phyloP scores from a whole-genome alignment of 2,888 invertebrate species.

The Epirrhoe alternata region DNA sequence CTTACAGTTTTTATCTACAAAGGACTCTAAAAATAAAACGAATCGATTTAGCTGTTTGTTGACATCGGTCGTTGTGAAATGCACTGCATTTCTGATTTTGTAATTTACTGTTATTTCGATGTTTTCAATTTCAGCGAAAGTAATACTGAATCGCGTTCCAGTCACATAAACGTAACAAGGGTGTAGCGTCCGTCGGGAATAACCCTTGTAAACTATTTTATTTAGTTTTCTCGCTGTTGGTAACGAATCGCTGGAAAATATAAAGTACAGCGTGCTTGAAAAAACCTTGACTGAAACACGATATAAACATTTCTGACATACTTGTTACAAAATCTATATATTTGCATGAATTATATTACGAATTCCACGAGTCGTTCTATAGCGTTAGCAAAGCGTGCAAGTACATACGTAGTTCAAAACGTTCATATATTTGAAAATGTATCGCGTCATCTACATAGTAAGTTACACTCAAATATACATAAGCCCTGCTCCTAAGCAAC shows the following conservation, averaged over 20 bases:
- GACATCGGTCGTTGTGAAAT: conserved; percentile 20
- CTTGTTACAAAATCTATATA: background rate
- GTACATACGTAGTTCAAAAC: background rate
- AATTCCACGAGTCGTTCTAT: background rate
- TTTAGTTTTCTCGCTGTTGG: conserved; percentile 55
- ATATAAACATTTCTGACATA: conserved; percentile 5
- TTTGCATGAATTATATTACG: background rate
- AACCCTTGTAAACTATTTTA: conserved; percentile 69
- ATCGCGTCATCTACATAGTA: background rate
- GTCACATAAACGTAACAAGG: conserved; percentile 60
- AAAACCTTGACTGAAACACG: conserved; percentile 12
- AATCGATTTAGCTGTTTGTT: conserved; percentile 19
- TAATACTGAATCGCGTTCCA: conserved; percentile 51
- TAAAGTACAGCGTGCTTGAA: conserved; percentile 31
- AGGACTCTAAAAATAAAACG: conserved; percentile 27
- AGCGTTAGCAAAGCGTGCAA: background rate
- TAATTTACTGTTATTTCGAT: conserved; percentile 47
- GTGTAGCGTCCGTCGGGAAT: conserved; percentile 57
- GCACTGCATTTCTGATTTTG: conserved; percentile 26
- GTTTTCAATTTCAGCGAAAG: conserved; percentile 52
- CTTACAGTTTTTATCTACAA: conserved; percentile 28
- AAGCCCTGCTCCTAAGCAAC: background rate
- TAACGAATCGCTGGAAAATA: conserved; percentile 39
- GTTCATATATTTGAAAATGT: background rate
- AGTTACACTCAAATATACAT: conserved; percentile 1